Base-by-base conservation (phyloP, 2,888 invertebrate species). In the Sclerodermus sp. region DNA sequence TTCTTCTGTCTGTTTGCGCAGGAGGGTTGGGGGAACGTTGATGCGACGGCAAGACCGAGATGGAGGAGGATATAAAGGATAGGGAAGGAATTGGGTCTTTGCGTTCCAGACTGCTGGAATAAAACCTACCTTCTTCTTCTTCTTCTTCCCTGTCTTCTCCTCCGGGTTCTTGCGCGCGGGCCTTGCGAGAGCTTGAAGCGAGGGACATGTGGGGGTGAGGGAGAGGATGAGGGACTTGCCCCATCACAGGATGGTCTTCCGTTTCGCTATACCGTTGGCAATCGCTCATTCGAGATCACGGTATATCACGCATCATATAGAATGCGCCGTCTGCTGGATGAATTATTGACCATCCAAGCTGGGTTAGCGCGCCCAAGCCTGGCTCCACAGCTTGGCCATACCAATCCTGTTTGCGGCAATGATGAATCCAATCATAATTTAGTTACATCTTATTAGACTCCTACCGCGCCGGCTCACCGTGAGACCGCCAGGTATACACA, bases 361-460 rank as follows among this genome's bases (percentile, higher is more conserved):
- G 44, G 53, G 49, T 53, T 45, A 50, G 49, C 53, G 45, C 50
- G 18, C 53, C 30, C 8, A 12, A 34, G 12, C 34, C n/a, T 34
- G 57, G 51, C 47, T 57, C 59, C 53, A 59, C 55, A 66, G 64
- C 66, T 71, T 62, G 74, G 65, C 74, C 71, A 74, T 73, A 73
- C 56, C 65, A 74, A 61, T 65, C 62, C 74, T 58, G 69, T 68
- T 63, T 57, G 66, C 63, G 67, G 71, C 72, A 74, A 75, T 74
- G 74, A 75, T 75, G 74, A 74, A 75, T 75, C 74, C 74, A 75
- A 75, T 75, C 74, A 75, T 74, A 75, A 75, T 74, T 75, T 74
- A 74, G 74, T 75, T 75, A 75, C 74, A 75, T 75, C 74, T 75
- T 74, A 75, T 75, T 75, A 74, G 74, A 73, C 74, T 74, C 74